These are phyloP conservation scores for Tangara arthus DNA, from an alignment of 2,797 vertebrate genomes.

Conservation along the genomic window DNA sequence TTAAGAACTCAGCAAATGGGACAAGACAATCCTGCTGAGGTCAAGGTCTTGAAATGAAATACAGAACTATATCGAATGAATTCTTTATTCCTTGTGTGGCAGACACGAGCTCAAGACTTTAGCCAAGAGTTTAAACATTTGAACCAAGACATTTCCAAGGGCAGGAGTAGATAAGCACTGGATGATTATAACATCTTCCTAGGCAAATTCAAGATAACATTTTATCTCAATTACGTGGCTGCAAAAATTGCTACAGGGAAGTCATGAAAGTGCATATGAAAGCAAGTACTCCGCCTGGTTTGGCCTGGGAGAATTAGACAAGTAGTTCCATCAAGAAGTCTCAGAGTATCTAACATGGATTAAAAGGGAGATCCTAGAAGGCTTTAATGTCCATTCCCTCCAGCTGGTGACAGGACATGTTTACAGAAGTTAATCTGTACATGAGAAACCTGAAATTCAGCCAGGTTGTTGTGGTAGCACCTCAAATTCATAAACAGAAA, in stretches of 20 bases:
- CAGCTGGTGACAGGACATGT: background rate
- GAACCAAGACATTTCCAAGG: background rate
- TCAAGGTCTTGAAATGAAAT: background rate
- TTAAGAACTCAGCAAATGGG: background rate
- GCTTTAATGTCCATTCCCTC: background rate
- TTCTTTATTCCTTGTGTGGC: background rate
- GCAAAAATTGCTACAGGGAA: background rate
- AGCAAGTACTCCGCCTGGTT: background rate
- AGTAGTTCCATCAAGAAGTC: background rate
- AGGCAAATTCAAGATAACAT: background rate
- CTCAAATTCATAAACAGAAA: background rate
- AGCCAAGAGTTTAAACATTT: background rate
- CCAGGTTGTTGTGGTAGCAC: background rate
- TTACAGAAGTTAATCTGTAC: accelerated
- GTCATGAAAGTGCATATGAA: background rate
- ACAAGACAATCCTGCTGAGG: background rate
- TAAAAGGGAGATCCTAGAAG: background rate
- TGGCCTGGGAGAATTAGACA: background rate
- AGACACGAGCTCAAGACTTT: background rate
- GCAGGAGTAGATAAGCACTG: background rate
- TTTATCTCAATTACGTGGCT: background rate
- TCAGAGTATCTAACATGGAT: background rate
- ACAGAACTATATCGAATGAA: accelerated
- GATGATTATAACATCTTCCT: background rate
- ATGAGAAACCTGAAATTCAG: background rate